Conservation (phyloP, 2,888 invertebrate species). For the Tetragnatha montana region DNA sequence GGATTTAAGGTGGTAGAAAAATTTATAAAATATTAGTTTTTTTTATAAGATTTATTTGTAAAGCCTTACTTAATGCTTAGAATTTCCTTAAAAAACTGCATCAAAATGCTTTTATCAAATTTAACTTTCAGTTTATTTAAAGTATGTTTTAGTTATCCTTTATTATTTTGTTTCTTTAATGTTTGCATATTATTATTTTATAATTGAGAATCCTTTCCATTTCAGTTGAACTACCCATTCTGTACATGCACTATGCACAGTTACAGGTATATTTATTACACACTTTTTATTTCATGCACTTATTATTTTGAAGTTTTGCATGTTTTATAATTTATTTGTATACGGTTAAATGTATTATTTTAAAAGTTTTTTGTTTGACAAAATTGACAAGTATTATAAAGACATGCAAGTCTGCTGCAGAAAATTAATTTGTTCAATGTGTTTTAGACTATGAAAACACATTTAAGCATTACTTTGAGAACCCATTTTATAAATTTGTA, state of each 20-base stretch:
- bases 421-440: neutral
- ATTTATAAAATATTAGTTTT: too few species aligned
- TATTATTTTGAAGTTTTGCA: constrained; percentile 49
- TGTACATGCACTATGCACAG: constrained; percentile 68
- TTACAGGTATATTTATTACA: constrained; percentile 53
- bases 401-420: neutral
- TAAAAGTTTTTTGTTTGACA: neutral
- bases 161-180: constrained; percentile 22
- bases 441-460: neutral
- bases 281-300: constrained; percentile 59
- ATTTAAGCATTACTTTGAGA: neutral
- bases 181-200: constrained; percentile 8
- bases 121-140: neutral
- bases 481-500: neutral
- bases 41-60: too few species aligned
- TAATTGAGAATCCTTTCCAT: constrained; percentile 53
- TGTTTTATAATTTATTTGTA: constrained; percentile 77
- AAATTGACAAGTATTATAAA: neutral
- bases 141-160: neutral
- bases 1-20: too few species aligned
- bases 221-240: constrained; percentile 62
- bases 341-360: constrained; percentile 75
- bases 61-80: too few species aligned
- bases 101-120: neutral
- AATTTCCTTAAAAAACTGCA: too few species aligned